phyloP scores from a whole-genome alignment of 2,888 invertebrate genomes.

The Theodoxus fluviatilis region DNA sequence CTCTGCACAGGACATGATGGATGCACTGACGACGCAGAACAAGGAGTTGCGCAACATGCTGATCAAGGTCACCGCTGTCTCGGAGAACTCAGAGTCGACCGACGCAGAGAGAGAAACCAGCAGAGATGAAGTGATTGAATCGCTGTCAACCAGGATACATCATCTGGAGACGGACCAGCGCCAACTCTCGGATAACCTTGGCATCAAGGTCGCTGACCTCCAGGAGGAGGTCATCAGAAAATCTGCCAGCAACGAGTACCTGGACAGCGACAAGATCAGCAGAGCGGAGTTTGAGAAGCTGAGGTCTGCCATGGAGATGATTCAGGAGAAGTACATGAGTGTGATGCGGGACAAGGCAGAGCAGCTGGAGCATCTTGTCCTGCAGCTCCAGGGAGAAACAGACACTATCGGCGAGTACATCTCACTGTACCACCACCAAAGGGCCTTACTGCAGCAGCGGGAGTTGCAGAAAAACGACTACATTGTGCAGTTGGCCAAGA shows the following conservation, averaged over 20 bases:
- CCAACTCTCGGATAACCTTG: constrained; percentile 50
- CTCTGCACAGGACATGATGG: constrained; percentile 68
- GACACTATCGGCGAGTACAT: constrained; percentile 83
- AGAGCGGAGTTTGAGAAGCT: constrained; percentile 63
- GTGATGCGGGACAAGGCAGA: constrained; percentile 78
- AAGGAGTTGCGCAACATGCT: constrained; percentile 64
- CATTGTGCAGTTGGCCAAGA: too few species aligned
- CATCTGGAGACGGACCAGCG: constrained; percentile 62
- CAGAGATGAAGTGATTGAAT: too few species aligned
- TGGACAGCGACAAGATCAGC: constrained; percentile 56
- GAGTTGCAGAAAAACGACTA: too few species aligned
- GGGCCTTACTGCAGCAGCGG: too few species aligned
- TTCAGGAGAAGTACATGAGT: constrained; percentile 69
- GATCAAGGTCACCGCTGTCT: constrained; percentile 51
- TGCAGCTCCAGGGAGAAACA: constrained; percentile 93
- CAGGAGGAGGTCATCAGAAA: constrained; percentile 55
- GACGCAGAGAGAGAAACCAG: too few species aligned
- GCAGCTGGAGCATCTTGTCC: constrained; percentile 88
- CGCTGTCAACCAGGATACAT: constrained; percentile 62
- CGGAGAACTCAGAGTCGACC: too few species aligned
- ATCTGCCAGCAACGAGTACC: constrained; percentile 52
- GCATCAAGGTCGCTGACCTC: constrained; percentile 54
- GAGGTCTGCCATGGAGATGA: constrained; percentile 78
- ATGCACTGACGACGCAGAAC: constrained; percentile 66
- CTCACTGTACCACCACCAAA: too few species aligned